Evolutionary conservation across 2,888 invertebrate species (phyloP).

Genomic region (Dastarcus helophoroides): DNA sequence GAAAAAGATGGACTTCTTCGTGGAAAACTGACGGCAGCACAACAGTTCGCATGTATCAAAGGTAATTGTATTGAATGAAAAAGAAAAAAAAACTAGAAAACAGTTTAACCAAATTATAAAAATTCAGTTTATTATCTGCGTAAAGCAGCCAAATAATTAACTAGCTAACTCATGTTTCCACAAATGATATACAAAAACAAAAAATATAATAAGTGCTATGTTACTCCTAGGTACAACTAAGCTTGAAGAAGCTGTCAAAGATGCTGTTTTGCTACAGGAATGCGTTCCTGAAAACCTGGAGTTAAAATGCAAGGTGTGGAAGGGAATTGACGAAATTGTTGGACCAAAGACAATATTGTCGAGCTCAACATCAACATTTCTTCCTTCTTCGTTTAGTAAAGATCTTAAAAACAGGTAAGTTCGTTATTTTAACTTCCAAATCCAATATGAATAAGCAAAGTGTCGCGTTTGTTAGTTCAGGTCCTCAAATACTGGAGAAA

Average conservation of each 20-base stretch:
- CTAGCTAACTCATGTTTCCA: no score
- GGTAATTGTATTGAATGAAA: no score
- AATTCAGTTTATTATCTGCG: no score
- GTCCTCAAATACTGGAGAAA: no score
- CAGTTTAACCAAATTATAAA: no score
- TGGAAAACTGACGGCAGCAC: conserved; percentile 58
- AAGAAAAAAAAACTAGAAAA: background rate
- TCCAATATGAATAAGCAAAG: no score
- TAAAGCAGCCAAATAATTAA: no score
- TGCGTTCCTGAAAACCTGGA: conserved; percentile 86
- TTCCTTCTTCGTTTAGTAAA: conserved; percentile 79
- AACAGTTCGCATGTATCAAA: conserved; percentile 68
- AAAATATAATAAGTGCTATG: conserved; percentile 2
- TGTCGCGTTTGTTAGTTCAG: no score
- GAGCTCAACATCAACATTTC: conserved; percentile 87
- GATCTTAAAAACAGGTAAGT: conserved; percentile 55
- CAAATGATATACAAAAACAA: background rate
- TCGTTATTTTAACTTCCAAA: no score
- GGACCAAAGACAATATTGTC: conserved; percentile 71
- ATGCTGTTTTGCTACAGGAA: conserved; percentile 78
- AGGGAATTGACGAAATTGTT: conserved; percentile 64
- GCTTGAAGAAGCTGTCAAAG: conserved; percentile 59
- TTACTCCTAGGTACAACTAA: conserved; percentile 47
- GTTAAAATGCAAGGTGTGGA: conserved; percentile 70
- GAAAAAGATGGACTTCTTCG: conserved; percentile 63